Percentiles rank a stretch among this genome's conserved stretches.
These are phyloP conservation scores for Athalia rosae DNA, from an alignment of 2,888 invertebrate species.

Conservation along the genomic window DNA sequence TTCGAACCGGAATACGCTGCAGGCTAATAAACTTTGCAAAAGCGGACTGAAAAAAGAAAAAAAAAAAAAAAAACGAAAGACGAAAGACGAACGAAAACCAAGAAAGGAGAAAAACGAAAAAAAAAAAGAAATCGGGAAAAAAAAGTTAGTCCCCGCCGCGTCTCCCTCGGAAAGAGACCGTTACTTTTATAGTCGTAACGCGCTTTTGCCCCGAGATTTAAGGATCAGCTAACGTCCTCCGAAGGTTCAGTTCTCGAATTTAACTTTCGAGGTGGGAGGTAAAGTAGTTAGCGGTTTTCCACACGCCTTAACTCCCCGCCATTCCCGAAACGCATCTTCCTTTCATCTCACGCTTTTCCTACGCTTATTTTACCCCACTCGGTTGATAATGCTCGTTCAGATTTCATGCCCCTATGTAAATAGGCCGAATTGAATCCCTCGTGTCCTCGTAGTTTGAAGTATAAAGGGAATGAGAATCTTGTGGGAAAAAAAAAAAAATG, in stretches of 20 bases:
- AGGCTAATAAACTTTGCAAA: background rate
- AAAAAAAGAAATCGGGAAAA: too few relatives aligned
- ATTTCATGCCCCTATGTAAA: too few relatives aligned
- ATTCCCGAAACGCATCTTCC: slow-evolving; percentile 13
- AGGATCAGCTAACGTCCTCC: slow-evolving; percentile 41
- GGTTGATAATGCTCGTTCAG: too few relatives aligned
- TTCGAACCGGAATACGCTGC: too few relatives aligned
- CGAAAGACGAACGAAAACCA: slow-evolving; percentile 1
- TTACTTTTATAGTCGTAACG: slow-evolving; percentile 13
- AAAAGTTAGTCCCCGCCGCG: too few relatives aligned
- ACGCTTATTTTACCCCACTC: too few relatives aligned
- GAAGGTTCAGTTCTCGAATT: slow-evolving; percentile 27
- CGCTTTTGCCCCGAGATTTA: slow-evolving; percentile 27
- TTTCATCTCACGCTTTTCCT: background rate
- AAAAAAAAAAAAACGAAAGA: background rate
- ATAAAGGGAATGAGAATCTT: too few relatives aligned
- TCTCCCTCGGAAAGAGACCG: slow-evolving; percentile 11
- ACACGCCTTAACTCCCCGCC: slow-evolving; percentile 9
- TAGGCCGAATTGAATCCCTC: background rate
- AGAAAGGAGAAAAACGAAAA: too few relatives aligned
- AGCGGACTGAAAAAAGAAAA: background rate
- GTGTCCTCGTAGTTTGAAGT: too few relatives aligned
- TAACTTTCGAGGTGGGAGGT: background rate
- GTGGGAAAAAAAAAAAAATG: too few relatives aligned
- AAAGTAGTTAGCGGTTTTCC: slow-evolving; percentile 39